Evolutionary conservation across 2,113 vertebrate genomes (phyloP).

Genomic region (Vulpes ferrilata): DNA sequence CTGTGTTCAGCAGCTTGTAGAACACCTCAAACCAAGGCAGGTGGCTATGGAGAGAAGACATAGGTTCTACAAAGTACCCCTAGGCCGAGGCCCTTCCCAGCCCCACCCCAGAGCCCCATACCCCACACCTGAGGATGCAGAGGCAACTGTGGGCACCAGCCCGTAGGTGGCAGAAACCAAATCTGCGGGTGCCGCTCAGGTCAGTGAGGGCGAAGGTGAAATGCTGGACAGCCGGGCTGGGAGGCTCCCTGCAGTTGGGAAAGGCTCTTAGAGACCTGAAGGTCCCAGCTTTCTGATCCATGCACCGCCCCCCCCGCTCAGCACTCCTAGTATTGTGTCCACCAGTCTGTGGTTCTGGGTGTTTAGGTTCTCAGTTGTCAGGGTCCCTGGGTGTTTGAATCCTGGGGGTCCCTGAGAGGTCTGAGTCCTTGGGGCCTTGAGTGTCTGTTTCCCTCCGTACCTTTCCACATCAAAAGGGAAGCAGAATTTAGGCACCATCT

Average conservation of each 20-base stretch:
- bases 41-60: slow-evolving; percentile 86
- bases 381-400: neutral
- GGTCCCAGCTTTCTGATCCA: rapidly evolving
- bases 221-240: slow-evolving; percentile 90
- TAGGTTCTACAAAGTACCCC: neutral
- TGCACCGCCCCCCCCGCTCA: neutral
- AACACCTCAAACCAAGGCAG: slow-evolving; percentile 96
- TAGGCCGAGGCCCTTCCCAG: neutral
- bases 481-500: slow-evolving; percentile 92
- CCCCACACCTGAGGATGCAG: slow-evolving; percentile 92
- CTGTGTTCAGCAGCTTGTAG: slow-evolving; percentile 94
- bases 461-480: slow-evolving; percentile 94
- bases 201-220: slow-evolving; percentile 96
- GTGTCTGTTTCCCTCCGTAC: slow-evolving; percentile 78
- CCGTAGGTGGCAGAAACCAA: slow-evolving; percentile 94
- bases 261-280: neutral
- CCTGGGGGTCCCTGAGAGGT: neutral
- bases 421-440: neutral
- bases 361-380: neutral
- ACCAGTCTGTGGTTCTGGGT: neutral
- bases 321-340: neutral
- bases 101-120: rapidly evolving
- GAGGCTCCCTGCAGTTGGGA: slow-evolving; percentile 85
- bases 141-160: slow-evolving; percentile 90
- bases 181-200: slow-evolving; percentile 92